Conservation (phyloP, 1,140 invertebrate genomes). For the Halotydeus destructor region DNA sequence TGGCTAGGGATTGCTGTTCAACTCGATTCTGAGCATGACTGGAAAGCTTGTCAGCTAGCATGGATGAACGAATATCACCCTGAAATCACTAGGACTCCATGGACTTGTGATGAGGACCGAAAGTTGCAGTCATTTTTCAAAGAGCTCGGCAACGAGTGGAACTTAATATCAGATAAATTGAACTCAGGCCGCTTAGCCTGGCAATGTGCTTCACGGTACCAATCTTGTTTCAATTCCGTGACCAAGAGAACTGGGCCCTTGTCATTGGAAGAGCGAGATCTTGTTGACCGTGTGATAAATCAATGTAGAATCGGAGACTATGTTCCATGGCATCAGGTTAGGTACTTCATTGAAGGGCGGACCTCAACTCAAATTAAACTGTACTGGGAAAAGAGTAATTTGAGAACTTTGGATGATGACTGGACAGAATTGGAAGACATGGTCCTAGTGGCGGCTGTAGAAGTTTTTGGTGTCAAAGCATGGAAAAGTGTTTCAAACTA, state of each 20-base stretch:
- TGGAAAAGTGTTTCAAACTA: background rate
- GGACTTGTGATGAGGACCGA: conserved; percentile 13
- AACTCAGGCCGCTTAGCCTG: conserved; percentile 10
- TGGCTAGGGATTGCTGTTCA: conserved; percentile 6
- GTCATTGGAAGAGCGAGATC: conserved; percentile 3
- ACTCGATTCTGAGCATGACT: background rate
- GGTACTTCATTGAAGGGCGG: conserved; percentile 7
- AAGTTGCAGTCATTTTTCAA: too few relatives aligned
- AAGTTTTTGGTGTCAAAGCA: background rate
- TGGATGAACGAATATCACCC: conserved; percentile 14
- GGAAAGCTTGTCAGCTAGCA: conserved; percentile 9
- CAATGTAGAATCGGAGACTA: conserved; percentile 1
- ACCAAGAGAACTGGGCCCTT: conserved; percentile 4
- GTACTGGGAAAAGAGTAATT: conserved; percentile 5
- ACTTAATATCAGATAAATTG: conserved; percentile 9
- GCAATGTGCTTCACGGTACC: conserved; percentile 14
- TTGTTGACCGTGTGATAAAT: conserved; percentile 5
- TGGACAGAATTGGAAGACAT: conserved; percentile 12
- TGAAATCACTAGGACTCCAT: conserved; percentile 7
- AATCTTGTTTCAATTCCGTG: conserved; percentile 5
- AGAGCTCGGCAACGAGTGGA: conserved; percentile 10
- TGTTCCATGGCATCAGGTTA: conserved; percentile 14
- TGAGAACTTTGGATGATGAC: background rate
- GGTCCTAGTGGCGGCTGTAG: conserved; percentile 8
- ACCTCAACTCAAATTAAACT: conserved; percentile 7